phyloP scores from a whole-genome alignment of 2,113 vertebrate genomes.

The Ceyx margarethae region DNA sequence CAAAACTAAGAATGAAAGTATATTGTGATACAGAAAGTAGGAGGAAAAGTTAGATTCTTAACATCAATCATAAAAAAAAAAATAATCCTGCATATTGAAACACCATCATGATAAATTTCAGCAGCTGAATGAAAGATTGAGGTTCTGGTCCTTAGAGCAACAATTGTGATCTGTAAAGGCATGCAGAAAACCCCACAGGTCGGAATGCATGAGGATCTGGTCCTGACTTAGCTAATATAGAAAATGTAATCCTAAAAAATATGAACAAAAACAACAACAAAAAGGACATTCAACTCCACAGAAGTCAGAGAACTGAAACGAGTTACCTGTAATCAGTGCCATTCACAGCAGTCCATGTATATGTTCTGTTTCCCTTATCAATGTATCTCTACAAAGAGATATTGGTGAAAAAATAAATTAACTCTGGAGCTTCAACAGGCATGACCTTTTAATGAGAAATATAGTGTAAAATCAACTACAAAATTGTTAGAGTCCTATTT shows the following conservation, averaged over 20 bases:
- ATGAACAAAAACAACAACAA: neutral
- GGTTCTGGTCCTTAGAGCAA: neutral
- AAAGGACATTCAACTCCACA: neutral
- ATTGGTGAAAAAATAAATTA: neutral
- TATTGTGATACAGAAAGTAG: neutral
- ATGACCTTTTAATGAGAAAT: neutral
- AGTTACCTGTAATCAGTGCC: conserved; percentile 97
- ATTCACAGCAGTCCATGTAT: conserved; percentile 95
- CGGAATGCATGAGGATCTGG: neutral
- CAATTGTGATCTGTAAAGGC: neutral
- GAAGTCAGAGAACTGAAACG: neutral
- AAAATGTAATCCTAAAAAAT: neutral
- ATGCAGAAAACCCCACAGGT: neutral
- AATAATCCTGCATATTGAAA: neutral
- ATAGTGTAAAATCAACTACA: neutral
- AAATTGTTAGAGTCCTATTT: neutral
- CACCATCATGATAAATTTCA: neutral
- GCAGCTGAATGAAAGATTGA: neutral
- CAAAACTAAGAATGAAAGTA: neutral
- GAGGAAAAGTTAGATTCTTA: neutral
- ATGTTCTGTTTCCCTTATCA: conserved; percentile 91
- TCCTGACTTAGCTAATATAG: neutral
- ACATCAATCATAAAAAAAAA: neutral
- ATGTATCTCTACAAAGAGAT: conserved; percentile 88
- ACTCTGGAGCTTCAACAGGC: neutral